Base-by-base conservation (phyloP, 2,797 vertebrate genomes). In the Neostethus bicornis region DNA sequence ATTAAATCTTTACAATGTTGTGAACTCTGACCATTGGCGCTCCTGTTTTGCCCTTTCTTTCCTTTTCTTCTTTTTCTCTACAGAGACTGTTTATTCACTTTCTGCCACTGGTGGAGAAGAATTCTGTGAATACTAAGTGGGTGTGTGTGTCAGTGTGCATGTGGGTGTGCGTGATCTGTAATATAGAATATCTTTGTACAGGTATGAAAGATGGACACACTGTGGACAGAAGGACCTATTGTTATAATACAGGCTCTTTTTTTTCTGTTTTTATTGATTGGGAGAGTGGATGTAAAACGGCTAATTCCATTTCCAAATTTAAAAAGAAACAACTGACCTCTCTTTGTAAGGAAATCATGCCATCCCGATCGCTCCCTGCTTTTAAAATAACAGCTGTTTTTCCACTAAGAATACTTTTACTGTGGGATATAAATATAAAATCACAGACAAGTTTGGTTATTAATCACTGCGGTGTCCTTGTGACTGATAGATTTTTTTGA, bases 201-300 rank as follows among this genome's bases (percentile, higher is more conserved):
- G 78, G 83, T 73, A 66, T 82, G 86, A 81, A 54, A 76, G 73
- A 43, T 68, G 73, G 74, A 80, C 70, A 72, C 79, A 81, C 73
- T 81, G 77, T 85, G 86, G 80, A 89, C 78, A 80, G 66, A 76
- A 77, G 84, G 83, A 85, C 85, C 84, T 84, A 64, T 51, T 60
- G 53, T 41, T 83, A 65, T 81, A 57, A 57, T 69, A 58, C 75
- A 62, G 77, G 73, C 71, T 83, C 55, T 75, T 71, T 63, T 61
- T 14, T 63, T 53, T 34, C 13, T 62, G 53, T 38, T 70, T 75
- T 72, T 63, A 31, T 51, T 14, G 7, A 10, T 12, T 35, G 59
- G 72, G 55, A 32, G 50, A 48, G 64, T 32, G 66, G 61, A 66
- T 71, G 69, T 73, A 43, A 31, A 83, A 79, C 76, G 25, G 70